A percentile compares a stretch with the other conserved stretches of the same genome.
These are phyloP conservation scores for Daphoenositta chrysoptera DNA, from an alignment of 2,113 vertebrate genomes.

Conservation along the genomic window DNA sequence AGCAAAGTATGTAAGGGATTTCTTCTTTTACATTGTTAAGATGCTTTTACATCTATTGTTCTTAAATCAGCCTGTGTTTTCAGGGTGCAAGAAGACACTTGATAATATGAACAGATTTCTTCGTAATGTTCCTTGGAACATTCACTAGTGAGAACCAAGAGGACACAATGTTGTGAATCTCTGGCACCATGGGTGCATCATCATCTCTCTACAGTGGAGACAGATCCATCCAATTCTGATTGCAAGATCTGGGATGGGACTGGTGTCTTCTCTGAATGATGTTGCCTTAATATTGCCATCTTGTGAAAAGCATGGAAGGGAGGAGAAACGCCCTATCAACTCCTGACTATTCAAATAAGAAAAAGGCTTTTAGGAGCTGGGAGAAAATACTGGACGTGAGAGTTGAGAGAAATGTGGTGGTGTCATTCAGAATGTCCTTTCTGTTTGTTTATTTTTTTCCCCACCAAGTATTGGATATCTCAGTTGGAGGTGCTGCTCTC, in stretches of 20 bases:
- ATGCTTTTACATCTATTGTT: neutral
- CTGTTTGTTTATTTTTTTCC: neutral
- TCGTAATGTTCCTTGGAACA: neutral
- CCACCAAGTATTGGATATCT: neutral
- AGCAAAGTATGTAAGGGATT: neutral
- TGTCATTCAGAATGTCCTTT: neutral
- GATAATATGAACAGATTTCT: neutral
- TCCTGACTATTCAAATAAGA: neutral
- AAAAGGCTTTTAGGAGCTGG: neutral
- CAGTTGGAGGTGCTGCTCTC: neutral
- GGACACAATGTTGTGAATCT: neutral
- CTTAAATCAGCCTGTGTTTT: neutral
- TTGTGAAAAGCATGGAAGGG: neutral
- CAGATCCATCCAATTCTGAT: neutral
- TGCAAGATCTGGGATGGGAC: neutral
- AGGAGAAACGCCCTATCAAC: neutral
- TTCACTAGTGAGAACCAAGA: neutral
- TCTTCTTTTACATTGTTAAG: neutral
- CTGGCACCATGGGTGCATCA: neutral
- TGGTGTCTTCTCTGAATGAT: neutral
- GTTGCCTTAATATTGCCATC: neutral
- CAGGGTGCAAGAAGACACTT: neutral
- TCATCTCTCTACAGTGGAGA: neutral
- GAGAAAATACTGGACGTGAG: neutral
- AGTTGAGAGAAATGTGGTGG: accelerated